Conservation (phyloP, 23 tunicate genomes). For the Ascidia mentula region DNA sequence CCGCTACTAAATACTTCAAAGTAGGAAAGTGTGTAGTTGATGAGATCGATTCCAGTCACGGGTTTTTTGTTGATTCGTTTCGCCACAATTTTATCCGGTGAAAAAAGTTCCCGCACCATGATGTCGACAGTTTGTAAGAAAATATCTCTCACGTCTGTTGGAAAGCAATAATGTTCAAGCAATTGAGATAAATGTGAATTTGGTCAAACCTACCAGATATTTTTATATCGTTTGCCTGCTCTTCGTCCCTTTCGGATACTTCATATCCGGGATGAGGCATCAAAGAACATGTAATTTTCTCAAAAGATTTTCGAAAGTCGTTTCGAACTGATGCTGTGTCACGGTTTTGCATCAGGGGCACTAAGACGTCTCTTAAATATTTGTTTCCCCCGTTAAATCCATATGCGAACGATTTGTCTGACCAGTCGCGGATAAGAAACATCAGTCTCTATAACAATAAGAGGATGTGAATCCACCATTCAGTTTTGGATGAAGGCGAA, state of each 20-base stretch:
- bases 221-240: slow-evolving; percentile 8
- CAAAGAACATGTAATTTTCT: slow-evolving; percentile 29
- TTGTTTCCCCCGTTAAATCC: slow-evolving; percentile 40
- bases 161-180: background rate
- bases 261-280: slow-evolving; percentile 51
- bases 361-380: slow-evolving; percentile 7
- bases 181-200: background rate
- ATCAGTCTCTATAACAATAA: slow-evolving; percentile 23
- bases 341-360: background rate
- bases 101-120: background rate
- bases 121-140: background rate
- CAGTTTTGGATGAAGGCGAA: no score
- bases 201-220: no score
- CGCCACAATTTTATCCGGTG: background rate
- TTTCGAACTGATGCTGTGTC: slow-evolving; percentile 17
- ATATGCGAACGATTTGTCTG: slow-evolving; percentile 15
- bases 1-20: background rate
- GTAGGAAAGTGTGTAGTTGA: background rate
- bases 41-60: background rate
- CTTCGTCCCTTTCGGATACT: slow-evolving; percentile 17
- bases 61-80: background rate
- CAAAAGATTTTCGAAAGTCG: slow-evolving; percentile 27
- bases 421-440: slow-evolving; percentile 41
- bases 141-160: background rate
- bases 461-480: background rate